Evolutionary conservation across 1,140 invertebrate species (phyloP).

Genomic region (Plodia interpunctella): DNA sequence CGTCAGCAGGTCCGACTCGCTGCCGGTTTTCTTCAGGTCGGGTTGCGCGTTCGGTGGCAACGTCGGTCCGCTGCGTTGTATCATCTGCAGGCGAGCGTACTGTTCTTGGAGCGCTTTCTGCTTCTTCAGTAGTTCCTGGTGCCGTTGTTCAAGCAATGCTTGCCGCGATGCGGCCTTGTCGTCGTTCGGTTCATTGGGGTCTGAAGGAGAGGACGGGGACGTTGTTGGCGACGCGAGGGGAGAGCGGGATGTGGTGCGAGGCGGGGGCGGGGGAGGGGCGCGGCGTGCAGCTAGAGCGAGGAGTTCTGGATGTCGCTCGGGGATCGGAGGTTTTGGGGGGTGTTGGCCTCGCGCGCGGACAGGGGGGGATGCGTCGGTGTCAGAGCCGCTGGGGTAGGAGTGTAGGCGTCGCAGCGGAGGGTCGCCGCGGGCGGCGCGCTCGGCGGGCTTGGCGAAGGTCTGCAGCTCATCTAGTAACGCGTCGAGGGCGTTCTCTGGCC

Average conservation of each 20-base stretch:
- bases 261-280: conserved; percentile 91
- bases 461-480: conserved; percentile 95
- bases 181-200: conserved; percentile 43
- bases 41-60: conserved; percentile 80
- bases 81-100: conserved; percentile 89
- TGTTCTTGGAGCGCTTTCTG: conserved; percentile 93
- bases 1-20: conserved; percentile 90
- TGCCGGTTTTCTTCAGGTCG: conserved; percentile 91
- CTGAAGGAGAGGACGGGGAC: conserved; percentile 41
- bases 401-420: conserved; percentile 83
- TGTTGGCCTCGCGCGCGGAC: conserved; percentile 76
- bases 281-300: conserved; percentile 82
- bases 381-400: conserved; percentile 86
- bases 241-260: conserved; percentile 88
- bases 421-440: conserved; percentile 80
- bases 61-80: conserved; percentile 86
- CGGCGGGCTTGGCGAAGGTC: conserved; percentile 85
- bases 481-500: conserved; percentile 96
- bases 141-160: conserved; percentile 87
- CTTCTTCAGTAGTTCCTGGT: conserved; percentile 90
- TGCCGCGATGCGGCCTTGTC: conserved; percentile 83
- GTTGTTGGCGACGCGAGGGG: conserved; percentile 87
- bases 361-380: conserved; percentile 83
- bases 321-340: conserved; percentile 84
- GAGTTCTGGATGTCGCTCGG: conserved; percentile 85